Evolutionary conservation across 2,797 vertebrate species (phyloP).

Genomic region (Acanthopagrus latus): DNA sequence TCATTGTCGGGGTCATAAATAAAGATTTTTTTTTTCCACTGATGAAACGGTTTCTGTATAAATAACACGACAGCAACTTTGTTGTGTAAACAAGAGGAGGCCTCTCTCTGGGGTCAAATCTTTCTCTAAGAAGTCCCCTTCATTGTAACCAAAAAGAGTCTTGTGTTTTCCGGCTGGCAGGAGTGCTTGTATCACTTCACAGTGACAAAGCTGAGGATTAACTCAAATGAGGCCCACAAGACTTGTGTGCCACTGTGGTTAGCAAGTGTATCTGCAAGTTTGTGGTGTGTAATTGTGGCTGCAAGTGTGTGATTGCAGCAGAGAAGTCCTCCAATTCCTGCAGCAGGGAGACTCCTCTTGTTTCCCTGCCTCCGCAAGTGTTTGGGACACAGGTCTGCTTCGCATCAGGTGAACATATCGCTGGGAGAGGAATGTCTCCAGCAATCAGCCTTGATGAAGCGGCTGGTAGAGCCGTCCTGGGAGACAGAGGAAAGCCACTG

Average conservation of each 20-base stretch:
- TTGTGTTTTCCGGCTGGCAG: slow-evolving; percentile 32
- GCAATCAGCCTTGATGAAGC: slow-evolving; percentile 82
- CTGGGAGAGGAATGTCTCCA: slow-evolving; percentile 77
- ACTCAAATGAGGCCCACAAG: neutral
- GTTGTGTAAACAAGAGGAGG: slow-evolving; percentile 66
- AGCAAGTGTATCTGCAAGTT: neutral
- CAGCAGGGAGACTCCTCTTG: slow-evolving; percentile 35
- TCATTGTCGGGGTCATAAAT: slow-evolving; percentile 86
- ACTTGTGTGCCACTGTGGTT: slow-evolving; percentile 16
- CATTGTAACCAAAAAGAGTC: slow-evolving; percentile 22
- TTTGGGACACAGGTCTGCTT: slow-evolving; percentile 75
- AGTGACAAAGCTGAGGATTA: slow-evolving; percentile 30
- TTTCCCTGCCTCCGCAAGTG: slow-evolving; percentile 46
- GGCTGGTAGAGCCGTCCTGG: slow-evolving; percentile 68
- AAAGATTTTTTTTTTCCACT: slow-evolving; percentile 73
- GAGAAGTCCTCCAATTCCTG: slow-evolving; percentile 35
- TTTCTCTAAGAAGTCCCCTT: slow-evolving; percentile 30
- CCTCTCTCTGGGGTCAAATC: slow-evolving; percentile 31
- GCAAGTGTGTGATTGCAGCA: neutral
- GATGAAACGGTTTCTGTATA: slow-evolving; percentile 80
- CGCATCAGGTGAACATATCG: slow-evolving; percentile 79
- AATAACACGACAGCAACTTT: slow-evolving; percentile 63
- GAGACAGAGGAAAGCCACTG: slow-evolving; percentile 81
- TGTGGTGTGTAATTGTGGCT: slow-evolving; percentile 9
- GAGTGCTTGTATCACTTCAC: slow-evolving; percentile 28